Evolutionary conservation across 2,888 invertebrate species (phyloP).

Genomic region (Drosophila anomalata): DNA sequence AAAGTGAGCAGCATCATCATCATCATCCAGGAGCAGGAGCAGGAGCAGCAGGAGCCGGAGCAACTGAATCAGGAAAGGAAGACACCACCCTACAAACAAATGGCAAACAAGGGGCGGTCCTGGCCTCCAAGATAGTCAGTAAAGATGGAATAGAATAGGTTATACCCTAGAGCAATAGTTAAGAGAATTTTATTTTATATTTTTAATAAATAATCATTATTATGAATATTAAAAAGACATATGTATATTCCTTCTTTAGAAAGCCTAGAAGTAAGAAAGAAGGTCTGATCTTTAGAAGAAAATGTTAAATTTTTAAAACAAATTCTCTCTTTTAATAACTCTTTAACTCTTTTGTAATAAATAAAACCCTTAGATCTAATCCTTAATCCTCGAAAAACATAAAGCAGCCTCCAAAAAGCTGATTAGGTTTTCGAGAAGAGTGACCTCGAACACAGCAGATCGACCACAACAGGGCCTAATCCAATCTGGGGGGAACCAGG

Average conservation of each 20-base stretch:
- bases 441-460: slow-evolving; percentile 14
- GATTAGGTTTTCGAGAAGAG: slow-evolving; percentile 18
- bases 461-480: slow-evolving; percentile 16
- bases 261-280: too few relatives aligned
- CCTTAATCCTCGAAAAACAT: background rate
- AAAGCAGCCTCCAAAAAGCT: background rate
- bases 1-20: slow-evolving; percentile 62
- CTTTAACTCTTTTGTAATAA: too few relatives aligned
- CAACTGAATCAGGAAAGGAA: slow-evolving; percentile 41
- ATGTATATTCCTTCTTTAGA: too few relatives aligned
- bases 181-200: too few relatives aligned
- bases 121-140: background rate
- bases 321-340: too few relatives aligned
- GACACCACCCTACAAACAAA: slow-evolving; percentile 15
- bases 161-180: slow-evolving; percentile 11
- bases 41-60: slow-evolving; percentile 38
- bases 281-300: too few relatives aligned
- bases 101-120: slow-evolving; percentile 8
- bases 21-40: slow-evolving; percentile 42
- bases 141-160: background rate
- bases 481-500: slow-evolving; percentile 10
- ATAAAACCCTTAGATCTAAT: too few relatives aligned
- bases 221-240: too few relatives aligned
- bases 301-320: too few relatives aligned
- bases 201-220: too few relatives aligned